phyloP scores from a whole-genome alignment of 2,113 vertebrate species.

The Notechis scutatus region DNA sequence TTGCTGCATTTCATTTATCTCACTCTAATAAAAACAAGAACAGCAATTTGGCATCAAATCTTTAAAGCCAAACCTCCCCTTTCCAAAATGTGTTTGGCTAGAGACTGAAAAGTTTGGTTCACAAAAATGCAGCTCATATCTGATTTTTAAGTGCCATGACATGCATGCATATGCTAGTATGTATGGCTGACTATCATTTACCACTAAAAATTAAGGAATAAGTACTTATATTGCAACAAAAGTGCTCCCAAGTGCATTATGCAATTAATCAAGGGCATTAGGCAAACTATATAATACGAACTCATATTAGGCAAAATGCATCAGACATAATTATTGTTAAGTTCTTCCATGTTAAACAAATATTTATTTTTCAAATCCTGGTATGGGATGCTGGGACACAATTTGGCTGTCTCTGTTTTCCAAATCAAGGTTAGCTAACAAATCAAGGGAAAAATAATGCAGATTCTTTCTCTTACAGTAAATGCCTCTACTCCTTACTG shows the following conservation, averaged over 20 bases:
- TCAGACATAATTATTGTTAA: not conserved
- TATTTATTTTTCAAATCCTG: not conserved
- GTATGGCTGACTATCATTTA: not conserved
- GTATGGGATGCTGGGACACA: not conserved
- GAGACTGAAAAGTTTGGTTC: not conserved
- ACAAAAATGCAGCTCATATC: not conserved
- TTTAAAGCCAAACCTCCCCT: not conserved
- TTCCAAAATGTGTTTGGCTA: not conserved
- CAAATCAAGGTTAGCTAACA: no score
- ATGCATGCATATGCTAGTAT: not conserved
- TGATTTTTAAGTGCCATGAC: not conserved
- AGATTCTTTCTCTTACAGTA: not conserved
- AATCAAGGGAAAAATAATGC: not conserved
- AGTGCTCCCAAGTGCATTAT: not conserved
- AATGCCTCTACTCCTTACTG: not conserved
- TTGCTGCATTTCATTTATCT: constrained; percentile 71
- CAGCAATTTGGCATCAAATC: not conserved
- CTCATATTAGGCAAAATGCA: not conserved
- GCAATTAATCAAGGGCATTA: not conserved
- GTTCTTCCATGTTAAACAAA: not conserved
- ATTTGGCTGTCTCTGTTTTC: not conserved
- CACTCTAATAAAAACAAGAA: constrained; percentile 66
- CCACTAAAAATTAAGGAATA: not conserved
- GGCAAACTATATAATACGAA: not conserved
- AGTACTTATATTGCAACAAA: not conserved